These are phyloP conservation scores for Elephas maximus DNA, from an alignment of 2,113 vertebrate species.

Conservation along the genomic window DNA sequence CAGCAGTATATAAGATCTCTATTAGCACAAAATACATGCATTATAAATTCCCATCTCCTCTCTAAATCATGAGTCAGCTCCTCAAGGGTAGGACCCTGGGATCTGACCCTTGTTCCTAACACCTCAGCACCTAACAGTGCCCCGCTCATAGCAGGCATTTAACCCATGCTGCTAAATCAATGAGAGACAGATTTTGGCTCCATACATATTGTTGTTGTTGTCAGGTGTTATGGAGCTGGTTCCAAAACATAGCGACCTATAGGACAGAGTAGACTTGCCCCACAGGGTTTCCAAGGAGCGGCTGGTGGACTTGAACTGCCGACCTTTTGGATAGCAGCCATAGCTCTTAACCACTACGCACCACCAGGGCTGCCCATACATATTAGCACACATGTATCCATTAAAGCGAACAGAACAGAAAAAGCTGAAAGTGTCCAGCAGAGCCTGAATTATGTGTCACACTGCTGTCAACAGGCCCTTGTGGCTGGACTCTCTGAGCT, in stretches of 20 bases:
- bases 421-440: not conserved
- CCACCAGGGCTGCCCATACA: not conserved
- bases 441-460: not conserved
- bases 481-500: not conserved
- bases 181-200: not conserved
- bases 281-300: no score
- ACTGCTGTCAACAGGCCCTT: not conserved
- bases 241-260: no score
- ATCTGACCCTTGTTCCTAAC: not conserved
- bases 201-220: no score
- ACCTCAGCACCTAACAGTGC: not conserved
- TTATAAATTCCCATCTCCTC: not conserved
- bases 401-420: not conserved
- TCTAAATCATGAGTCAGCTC: not conserved
- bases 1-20: not conserved
- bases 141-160: not conserved
- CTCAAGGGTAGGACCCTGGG: not conserved
- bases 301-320: no score
- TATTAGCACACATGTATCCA: not conserved
- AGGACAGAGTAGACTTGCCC: no score
- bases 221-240: no score
- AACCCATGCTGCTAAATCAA: constrained; percentile 1
- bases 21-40: not conserved
- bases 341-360: no score
- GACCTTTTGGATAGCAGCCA: no score